Base-by-base conservation (phyloP, 1,140 invertebrate species). In the Hestina assimilis region DNA sequence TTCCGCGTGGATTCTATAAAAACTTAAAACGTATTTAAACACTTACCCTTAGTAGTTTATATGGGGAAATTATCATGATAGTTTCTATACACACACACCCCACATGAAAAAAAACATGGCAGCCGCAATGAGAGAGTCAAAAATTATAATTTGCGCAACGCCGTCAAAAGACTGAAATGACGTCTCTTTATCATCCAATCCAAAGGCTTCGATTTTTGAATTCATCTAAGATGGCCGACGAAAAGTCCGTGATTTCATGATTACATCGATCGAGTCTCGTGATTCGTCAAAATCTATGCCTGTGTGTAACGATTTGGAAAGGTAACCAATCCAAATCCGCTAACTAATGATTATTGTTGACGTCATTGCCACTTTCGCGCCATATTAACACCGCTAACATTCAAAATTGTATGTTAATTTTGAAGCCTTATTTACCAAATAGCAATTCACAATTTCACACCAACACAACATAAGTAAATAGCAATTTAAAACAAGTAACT, bases 81-180 rank as follows among this genome's bases (percentile, higher is more conserved):
- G 73, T 79, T 64, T 83, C 73, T 79, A 82, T 73, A 84, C 73
- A 87, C 83, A 88, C 79, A 88, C 83, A 85, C 80, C 81, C 83
- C 80, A 82, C 79, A 84, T 83, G 81, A 88, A 86, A 88, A 83
- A 88, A 86, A 88, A 88, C 85, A 88, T 88, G 85, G 85, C 85
- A 88, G 83, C 79, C 82, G 70, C 73, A 76, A 74, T 69, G 72
- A 83, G 79, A 84, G 82, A 88, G 83, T 88, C 72, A 78, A 84
- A 85, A 84, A 79, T 73, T 75, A 79, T 72, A 79, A 78, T 83
- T 85, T 86, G 83, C 83, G 83, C 83, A 86, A 81, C 83, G 77
- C 78, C 81, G 84, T 85, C 83, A 87, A 79, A 80, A 74, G 71
- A 81, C 69, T 72, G 50, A 51, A 75, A 71, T 82, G 83, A 87